Evolutionary conservation across 2,113 vertebrate genomes (phyloP), one percentile per base, ranked within the genome.

Genomic region (Callipepla squamata): DNA sequence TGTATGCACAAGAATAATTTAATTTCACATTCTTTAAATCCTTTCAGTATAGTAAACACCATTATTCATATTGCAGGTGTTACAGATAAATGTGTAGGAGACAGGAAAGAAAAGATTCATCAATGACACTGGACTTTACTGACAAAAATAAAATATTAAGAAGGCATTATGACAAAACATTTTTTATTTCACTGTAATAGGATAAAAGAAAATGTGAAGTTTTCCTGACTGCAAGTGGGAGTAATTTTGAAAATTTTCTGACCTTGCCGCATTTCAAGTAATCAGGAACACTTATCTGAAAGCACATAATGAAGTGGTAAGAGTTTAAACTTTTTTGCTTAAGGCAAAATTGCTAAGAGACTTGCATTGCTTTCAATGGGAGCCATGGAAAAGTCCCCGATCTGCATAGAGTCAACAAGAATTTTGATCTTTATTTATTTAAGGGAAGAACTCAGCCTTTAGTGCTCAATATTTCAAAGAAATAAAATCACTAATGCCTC

Each of bases 381-480:
- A 80, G 28, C 34, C 63, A 59, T 19, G 67, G 51, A 85, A 83
- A 94, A 91, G 74, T 44, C 34, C 55, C 72, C 38, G 4, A 69
- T 32, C 26, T 79, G 36, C 47, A 44, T 11, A 34, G 51, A 86
- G 91, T 44, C 62, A 93, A 76, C 28, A 57, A 42, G 23, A 88
- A 65, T 73, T 92, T 84, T 89, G 32, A 48, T 93, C 66, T 93
- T 90, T 72, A 80, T 88, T 86, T 92, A 36, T 48, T 93, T 85
- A 32, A 75, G 89, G 85, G 50, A 19, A 12, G 14, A 28, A 67
- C 59, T 93, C 89, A 76, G 80, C 80, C 77, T 89, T 87, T 20
- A 89, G 45, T 13, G 18, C 59, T 59, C n/a, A 74, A 14, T 26
- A 87, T 85, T 87, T 91, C 63, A 89, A 80, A 82, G 47, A 53